Base-by-base conservation (phyloP, 1,140 invertebrate genomes). In the Pectinophora gossypiella region DNA sequence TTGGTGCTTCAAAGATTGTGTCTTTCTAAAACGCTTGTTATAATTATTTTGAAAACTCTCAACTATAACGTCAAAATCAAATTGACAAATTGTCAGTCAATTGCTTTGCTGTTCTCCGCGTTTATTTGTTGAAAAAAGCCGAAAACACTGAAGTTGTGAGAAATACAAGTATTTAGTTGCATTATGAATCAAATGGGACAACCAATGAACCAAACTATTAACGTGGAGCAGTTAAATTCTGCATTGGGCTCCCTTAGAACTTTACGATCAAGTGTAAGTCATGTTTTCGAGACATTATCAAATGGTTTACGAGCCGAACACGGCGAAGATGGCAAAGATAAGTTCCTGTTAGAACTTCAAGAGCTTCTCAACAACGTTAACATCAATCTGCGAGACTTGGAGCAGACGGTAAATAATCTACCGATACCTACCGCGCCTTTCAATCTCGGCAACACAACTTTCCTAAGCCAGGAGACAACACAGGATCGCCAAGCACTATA, bases 401-500 rank as follows among this genome's bases (percentile, higher is more conserved):
- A 96, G 76, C 92, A 93, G 76, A 89, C 93, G 5, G 91, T 95
- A 2, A 91, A 90, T 50, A 90, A 89, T 23, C 76, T 97, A 15
- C 92, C 91, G 43, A 90, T 93, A 54, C 93, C 95, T 1, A 90
- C 91, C 13, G 92, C 93, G 0, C 92, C 94, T 1, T 95, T 96
- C 68, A 94, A 90, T 64, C 88, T 97, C 23, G 95, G 94, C 0
- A 97, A 96, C 65, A 95, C 95, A 9, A 91, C 93, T 12, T 93
- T 91, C 72, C 85, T 97, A 10, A 95, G 92, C 57, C 95, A 97
- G 87, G 96, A 98, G 84, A 95, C 94, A 0, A 93, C 94, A 0
- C 93, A 94, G 76, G 96, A 97, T 61, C 89, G 95, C 20, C 94
- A 96, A 74, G 92, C 94, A n/a, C 76, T 97, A 4, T 97, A 97